These are phyloP conservation scores for Tragelaphus imberbis DNA, from an alignment of 2,113 vertebrate species.

Conservation along the genomic window DNA sequence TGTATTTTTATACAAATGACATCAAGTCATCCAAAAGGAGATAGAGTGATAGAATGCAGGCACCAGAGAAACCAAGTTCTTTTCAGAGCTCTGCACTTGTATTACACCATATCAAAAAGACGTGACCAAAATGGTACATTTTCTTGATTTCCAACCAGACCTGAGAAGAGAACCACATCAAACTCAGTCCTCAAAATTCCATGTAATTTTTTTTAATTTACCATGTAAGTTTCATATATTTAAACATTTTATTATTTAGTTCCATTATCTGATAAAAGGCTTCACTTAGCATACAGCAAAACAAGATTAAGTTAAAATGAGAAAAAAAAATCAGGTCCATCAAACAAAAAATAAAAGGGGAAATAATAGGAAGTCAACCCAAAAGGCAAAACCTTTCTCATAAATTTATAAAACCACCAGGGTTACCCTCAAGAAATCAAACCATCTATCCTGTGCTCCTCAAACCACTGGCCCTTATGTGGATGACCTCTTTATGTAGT, in stretches of 20 bases:
- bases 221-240: not conserved
- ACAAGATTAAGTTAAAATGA: not conserved
- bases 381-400: not conserved
- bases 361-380: not conserved
- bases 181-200: not conserved
- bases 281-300: not conserved
- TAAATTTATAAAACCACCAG: not conserved
- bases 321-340: not conserved
- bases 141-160: not conserved
- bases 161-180: not conserved
- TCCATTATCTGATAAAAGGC: not conserved
- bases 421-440: not conserved
- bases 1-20: conserved; percentile 22
- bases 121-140: not conserved
- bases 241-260: not conserved
- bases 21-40: not conserved
- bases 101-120: not conserved
- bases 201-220: not conserved
- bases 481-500: not conserved
- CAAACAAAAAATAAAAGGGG: not conserved
- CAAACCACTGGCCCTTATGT: no score
- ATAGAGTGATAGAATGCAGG: not conserved
- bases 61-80: not conserved
- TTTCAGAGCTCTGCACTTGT: not conserved
- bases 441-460: not conserved